Percentiles rank a stretch among this genome's conserved stretches.
phyloP scores from a whole-genome alignment of 2,113 vertebrate genomes.

The Hippocampus abdominalis region DNA sequence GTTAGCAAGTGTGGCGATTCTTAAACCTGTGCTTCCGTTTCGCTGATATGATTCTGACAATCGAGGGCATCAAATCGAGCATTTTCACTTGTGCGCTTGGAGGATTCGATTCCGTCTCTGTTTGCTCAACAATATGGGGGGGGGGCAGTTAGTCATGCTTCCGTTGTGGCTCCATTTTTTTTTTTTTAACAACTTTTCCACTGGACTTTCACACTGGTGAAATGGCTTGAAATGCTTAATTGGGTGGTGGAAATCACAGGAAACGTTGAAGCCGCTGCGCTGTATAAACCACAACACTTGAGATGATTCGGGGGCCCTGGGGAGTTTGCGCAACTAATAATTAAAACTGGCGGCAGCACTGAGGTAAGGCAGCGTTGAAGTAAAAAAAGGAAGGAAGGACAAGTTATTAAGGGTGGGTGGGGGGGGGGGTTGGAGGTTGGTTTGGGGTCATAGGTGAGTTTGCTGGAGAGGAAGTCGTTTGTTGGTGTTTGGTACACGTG shows the following conservation, averaged over 20 bases:
- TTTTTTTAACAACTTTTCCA: constrained; percentile 41
- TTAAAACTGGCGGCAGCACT: constrained; percentile 64
- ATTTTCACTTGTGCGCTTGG: not conserved
- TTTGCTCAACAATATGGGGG: not conserved
- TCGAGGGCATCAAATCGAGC: not conserved
- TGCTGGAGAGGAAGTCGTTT: constrained; percentile 35
- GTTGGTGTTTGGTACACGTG: constrained; percentile 2
- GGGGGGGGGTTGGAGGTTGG: constrained; percentile 26
- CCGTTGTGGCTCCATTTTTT: constrained; percentile 20
- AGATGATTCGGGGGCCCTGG: constrained; percentile 59
- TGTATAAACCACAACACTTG: constrained; percentile 69
- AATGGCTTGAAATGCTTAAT: constrained; percentile 69
- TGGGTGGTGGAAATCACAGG: constrained; percentile 74
- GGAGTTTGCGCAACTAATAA: constrained; percentile 64
- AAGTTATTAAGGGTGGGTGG: constrained; percentile 9
- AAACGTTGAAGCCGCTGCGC: constrained; percentile 63
- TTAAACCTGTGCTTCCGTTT: not conserved
- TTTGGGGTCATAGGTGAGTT: constrained; percentile 39
- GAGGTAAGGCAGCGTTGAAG: constrained; percentile 47
- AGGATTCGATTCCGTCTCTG: not conserved
- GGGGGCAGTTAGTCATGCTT: constrained; percentile 42
- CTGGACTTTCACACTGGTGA: constrained; percentile 59
- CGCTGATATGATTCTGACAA: not conserved
- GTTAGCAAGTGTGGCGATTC: not conserved
- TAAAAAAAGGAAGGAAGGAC: constrained; percentile 26